Evolutionary conservation across 2,888 invertebrate species (phyloP), one percentile per base, ranked within the genome.

Genomic region (Lycia hirtaria): DNA sequence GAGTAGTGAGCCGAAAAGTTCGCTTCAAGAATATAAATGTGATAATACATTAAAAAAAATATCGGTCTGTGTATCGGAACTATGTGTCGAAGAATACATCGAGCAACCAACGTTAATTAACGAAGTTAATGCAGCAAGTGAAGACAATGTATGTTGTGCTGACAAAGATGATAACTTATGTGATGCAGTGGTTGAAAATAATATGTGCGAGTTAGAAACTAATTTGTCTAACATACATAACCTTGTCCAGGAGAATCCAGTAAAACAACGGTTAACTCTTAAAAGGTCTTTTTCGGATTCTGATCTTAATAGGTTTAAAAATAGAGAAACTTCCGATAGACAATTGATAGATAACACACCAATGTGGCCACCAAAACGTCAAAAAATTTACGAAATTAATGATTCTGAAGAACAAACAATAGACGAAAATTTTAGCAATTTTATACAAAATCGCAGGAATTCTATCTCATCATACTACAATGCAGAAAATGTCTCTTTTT

Each of bases 271-370:
- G 17, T 65, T 58, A 53, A 57, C 69, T 30, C 76, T 87, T 19
- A 91, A 91, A 76, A 78, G 91, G 61, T 90, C 88, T 19, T 69
- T 85, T 41, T 91, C 91, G 22, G 91, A 92, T 68, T 86, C 90
- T 52, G 89, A 82, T 37, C 70, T 90, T 66, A 72, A 80, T 63
- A 61, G 53, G 4, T 66, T 66, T 33, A 65, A 49, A 44, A 49
- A 70, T 48, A 65, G 60, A 45, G 59, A 68, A 44, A 38, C 56
- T 12, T 30, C 56, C 14, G 66, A 72, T 53, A 65, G 65, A 58
- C 70, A 72, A 49, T 58, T 66, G 35, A 60, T 67, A 32, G 68
- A 72, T 47, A 69, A 70, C 56, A 56, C 67, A 37, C 54, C 68
- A 41, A 50, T 70, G 45, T 75, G 75, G 72, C 69, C 80, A 19